phyloP scores from a whole-genome alignment of 2,113 vertebrate species.

The Onychostoma macrolepis region DNA sequence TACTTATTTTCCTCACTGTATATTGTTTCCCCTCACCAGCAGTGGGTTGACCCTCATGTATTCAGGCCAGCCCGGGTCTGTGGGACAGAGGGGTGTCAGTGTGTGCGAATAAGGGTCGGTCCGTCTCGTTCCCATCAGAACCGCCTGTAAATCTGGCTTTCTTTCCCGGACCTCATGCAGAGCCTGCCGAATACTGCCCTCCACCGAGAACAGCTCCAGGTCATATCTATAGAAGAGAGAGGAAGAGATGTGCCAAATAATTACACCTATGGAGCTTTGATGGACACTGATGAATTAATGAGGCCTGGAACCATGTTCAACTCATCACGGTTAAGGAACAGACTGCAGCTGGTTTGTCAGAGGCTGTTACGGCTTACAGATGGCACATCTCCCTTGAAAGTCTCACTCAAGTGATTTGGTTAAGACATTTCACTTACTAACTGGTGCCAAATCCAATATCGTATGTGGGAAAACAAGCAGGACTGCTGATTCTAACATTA shows the following conservation, averaged over 20 bases:
- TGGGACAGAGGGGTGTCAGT: slow-evolving; percentile 81
- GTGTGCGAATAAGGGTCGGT: slow-evolving; percentile 89
- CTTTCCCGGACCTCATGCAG: slow-evolving; percentile 77
- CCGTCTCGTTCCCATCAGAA: slow-evolving; percentile 92
- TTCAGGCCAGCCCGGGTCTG: slow-evolving; percentile 87
- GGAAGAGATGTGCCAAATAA: neutral
- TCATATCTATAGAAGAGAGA: slow-evolving; percentile 76
- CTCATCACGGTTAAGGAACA: neutral
- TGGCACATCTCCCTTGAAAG: neutral
- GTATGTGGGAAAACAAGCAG: slow-evolving; percentile 10
- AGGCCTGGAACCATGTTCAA: neutral
- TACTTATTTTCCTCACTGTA: no score
- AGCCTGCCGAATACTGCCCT: slow-evolving; percentile 88
- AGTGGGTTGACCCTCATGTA: slow-evolving; percentile 93
- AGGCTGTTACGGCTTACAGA: neutral
- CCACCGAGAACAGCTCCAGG: slow-evolving; percentile 81
- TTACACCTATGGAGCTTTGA: slow-evolving; percentile 25
- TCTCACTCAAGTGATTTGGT: neutral
- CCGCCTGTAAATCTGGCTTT: slow-evolving; percentile 82
- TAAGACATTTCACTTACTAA: neutral
- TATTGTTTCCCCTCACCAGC: slow-evolving; percentile 74
- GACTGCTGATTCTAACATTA: neutral
- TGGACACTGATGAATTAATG: neutral
- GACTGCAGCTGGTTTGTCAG: neutral
- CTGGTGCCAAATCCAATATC: neutral